Conservation (phyloP, 2,888 invertebrate genomes). For the Nomada goodeniana region DNA sequence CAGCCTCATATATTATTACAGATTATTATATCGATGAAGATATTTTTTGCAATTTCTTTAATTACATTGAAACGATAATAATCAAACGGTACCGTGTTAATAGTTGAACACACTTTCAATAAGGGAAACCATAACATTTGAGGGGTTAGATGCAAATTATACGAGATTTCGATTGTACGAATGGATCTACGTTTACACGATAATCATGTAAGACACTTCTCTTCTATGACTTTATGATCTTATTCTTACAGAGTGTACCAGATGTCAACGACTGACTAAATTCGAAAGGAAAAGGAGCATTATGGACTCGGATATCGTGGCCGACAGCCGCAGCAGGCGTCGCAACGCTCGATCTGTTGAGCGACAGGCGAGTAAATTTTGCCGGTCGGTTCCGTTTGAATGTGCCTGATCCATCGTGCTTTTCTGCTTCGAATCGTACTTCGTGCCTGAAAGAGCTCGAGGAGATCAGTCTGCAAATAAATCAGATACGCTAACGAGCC, state of each 20-base stretch:
- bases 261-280: conserved; percentile 9
- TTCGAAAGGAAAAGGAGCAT: conserved; percentile 15
- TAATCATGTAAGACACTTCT: background rate
- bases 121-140: too few relatives aligned
- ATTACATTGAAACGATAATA: too few relatives aligned
- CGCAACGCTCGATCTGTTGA: conserved; percentile 17
- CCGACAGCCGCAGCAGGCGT: background rate
- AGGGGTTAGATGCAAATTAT: too few relatives aligned
- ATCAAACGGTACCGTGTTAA: too few relatives aligned
- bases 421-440: conserved; percentile 35
- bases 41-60: too few relatives aligned
- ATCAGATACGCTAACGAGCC: conserved; percentile 55
- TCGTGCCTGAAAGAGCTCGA: conserved; percentile 40
- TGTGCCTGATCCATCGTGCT: conserved; percentile 23
- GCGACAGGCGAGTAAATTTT: conserved; percentile 27
- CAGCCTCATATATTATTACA: too few relatives aligned
- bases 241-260: background rate
- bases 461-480: conserved; percentile 54
- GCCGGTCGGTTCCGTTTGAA: conserved; percentile 9
- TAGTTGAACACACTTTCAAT: too few relatives aligned
- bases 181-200: background rate
- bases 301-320: conserved; percentile 2
- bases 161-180: background rate
- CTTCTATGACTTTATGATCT: background rate
- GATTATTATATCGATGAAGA: too few relatives aligned